Conservation (phyloP, 92 coral and sea anemone genomes). For the Epizoanthus ramosus region DNA sequence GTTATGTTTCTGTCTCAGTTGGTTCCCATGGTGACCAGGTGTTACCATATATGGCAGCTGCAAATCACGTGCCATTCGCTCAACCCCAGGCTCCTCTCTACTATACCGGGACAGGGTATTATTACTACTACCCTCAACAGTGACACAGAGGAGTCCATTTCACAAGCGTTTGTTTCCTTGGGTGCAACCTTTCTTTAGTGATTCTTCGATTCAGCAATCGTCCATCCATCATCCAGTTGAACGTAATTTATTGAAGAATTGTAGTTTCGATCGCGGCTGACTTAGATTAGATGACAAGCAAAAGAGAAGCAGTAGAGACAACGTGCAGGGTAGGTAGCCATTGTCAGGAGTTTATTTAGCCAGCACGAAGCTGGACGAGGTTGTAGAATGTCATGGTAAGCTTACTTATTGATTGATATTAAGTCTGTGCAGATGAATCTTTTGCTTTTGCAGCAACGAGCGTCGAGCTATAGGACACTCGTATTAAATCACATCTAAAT, state of each 20-base stretch:
- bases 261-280: slow-evolving; percentile 24
- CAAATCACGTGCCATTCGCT: slow-evolving; percentile 77
- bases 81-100: slow-evolving; percentile 77
- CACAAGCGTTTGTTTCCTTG: slow-evolving; percentile 26
- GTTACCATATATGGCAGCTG: slow-evolving; percentile 71
- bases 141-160: slow-evolving; percentile 19
- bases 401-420: slow-evolving; percentile 31
- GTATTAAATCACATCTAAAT: no score
- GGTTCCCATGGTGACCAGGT: slow-evolving; percentile 80
- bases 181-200: slow-evolving; percentile 16
- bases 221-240: slow-evolving; percentile 45
- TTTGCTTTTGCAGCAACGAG: background rate
- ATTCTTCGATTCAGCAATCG: slow-evolving; percentile 21
- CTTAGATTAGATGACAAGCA: slow-evolving; percentile 2
- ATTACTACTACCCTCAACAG: slow-evolving; percentile 93
- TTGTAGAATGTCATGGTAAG: slow-evolving; percentile 25
- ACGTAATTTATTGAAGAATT: slow-evolving; percentile 40
- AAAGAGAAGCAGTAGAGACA: background rate
- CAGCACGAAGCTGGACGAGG: background rate
- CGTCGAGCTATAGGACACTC: no score
- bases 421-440: background rate
- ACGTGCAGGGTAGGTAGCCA: background rate
- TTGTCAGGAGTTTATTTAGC: slow-evolving; percentile 7
- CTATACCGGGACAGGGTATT: slow-evolving; percentile 87
- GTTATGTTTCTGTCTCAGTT: slow-evolving; percentile 55